Conservation (phyloP, 2,113 vertebrate genomes). For the Malurus cyaneus region DNA sequence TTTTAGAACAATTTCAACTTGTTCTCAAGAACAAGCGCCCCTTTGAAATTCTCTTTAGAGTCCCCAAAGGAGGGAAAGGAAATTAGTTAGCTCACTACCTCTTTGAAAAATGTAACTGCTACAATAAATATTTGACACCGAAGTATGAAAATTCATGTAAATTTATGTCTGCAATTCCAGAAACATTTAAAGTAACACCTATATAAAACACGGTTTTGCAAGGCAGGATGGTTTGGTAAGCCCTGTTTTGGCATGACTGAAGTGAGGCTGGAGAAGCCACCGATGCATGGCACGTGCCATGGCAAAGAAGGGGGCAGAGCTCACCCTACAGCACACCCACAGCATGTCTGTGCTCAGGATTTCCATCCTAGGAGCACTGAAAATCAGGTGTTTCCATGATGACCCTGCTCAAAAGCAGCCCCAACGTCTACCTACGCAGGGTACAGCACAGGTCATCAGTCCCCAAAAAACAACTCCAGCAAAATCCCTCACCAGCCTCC, state of each 20-base stretch:
- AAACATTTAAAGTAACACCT: slow-evolving; percentile 35
- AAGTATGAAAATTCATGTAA: slow-evolving; percentile 59
- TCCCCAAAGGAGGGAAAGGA: slow-evolving; percentile 57
- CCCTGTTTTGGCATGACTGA: background rate
- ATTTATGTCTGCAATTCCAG: slow-evolving; percentile 35
- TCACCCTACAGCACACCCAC: background rate
- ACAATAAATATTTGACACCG: slow-evolving; percentile 55
- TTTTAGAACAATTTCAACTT: slow-evolving; percentile 59
- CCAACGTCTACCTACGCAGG: background rate
- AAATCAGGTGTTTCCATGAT: background rate
- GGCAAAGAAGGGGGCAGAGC: background rate
- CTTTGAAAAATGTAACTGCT: slow-evolving; percentile 46
- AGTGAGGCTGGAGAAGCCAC: background rate
- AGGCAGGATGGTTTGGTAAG: background rate
- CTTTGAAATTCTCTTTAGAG: slow-evolving; percentile 63
- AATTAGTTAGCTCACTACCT: slow-evolving; percentile 59
- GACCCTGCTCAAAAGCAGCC: background rate
- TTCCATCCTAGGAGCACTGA: background rate
- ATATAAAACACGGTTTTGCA: background rate
- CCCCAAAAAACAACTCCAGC: background rate
- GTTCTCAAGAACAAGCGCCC: slow-evolving; percentile 51
- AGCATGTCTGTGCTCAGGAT: background rate
- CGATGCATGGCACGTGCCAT: background rate
- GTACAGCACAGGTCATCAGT: background rate
- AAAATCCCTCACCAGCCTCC: background rate